Percentiles rank a stretch among this genome's conserved stretches.
Evolutionary conservation across 2,797 vertebrate genomes (phyloP).

Genomic region (Pseudochromis fuscus): DNA sequence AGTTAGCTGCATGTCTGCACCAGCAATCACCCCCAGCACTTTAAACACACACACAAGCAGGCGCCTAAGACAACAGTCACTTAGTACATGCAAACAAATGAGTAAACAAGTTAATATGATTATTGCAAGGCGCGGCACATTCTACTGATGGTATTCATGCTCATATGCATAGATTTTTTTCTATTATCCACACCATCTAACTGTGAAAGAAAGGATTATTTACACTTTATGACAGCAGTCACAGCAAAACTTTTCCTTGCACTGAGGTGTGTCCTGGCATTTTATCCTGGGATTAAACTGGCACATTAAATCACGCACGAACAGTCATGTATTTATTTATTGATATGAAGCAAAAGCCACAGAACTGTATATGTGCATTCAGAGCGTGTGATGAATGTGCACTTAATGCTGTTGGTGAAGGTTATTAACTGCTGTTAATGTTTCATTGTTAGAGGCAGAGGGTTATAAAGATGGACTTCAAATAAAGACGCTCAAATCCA

Average conservation of each 20-base stretch:
- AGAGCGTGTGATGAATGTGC: constrained; percentile 48
- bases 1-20: constrained; percentile 42
- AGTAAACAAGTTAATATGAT: constrained; percentile 38
- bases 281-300: constrained; percentile 36
- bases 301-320: constrained; percentile 13
- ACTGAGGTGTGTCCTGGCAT: constrained; percentile 14
- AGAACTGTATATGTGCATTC: constrained; percentile 11
- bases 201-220: constrained; percentile 24
- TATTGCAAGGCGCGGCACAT: not conserved
- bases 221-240: not conserved
- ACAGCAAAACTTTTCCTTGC: constrained; percentile 4
- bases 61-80: not conserved
- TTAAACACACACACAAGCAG: not conserved
- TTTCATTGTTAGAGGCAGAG: constrained; percentile 28
- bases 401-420: constrained; percentile 45
- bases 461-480: constrained; percentile 39
- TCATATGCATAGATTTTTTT: constrained; percentile 22
- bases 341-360: constrained; percentile 37
- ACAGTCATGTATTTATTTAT: constrained; percentile 46
- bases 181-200: constrained; percentile 6
- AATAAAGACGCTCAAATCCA: constrained; percentile 45
- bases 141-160: constrained; percentile 29
- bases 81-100: constrained; percentile 34
- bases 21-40: constrained; percentile 3
- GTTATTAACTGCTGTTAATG: constrained; percentile 50